These are phyloP conservation scores for Alloscopus bannaensis DNA, from an alignment of 2,888 invertebrate genomes.

Conservation along the genomic window DNA sequence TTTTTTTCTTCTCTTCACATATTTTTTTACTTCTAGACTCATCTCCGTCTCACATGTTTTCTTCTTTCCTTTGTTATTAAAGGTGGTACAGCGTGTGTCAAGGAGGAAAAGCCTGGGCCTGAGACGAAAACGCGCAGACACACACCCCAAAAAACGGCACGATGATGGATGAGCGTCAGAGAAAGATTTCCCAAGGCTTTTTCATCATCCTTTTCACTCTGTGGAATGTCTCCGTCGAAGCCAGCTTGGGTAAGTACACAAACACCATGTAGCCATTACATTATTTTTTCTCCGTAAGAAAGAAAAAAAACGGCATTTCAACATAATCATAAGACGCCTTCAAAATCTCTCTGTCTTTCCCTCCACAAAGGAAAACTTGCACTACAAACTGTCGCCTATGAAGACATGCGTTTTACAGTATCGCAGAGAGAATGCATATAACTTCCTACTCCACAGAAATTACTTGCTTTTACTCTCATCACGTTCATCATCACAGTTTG, in stretches of 20 bases:
- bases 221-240: conserved; percentile 63
- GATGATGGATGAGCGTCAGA: conserved; percentile 62
- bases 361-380: too few relatives aligned
- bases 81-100: neutral
- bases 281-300: too few relatives aligned
- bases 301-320: too few relatives aligned
- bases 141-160: conserved; percentile 17
- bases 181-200: conserved; percentile 62
- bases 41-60: neutral
- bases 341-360: too few relatives aligned
- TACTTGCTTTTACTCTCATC: too few relatives aligned
- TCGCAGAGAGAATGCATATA: too few relatives aligned
- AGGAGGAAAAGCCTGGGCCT: neutral
- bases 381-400: too few relatives aligned
- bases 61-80: conserved; percentile 15
- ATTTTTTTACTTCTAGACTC: conserved; percentile 9
- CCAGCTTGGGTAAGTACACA: conserved; percentile 50
- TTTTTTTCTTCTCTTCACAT: conserved; percentile 30
- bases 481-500: too few relatives aligned
- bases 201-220: conserved; percentile 62
- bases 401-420: too few relatives aligned
- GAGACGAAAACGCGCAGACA: neutral
- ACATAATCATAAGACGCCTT: too few relatives aligned
- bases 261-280: too few relatives aligned
- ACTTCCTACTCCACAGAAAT: too few relatives aligned